Percentiles rank a stretch among this genome's conserved stretches.
These are phyloP conservation scores for Oreonectes daqikongensis DNA, from an alignment of 2,797 vertebrate species.

Conservation along the genomic window DNA sequence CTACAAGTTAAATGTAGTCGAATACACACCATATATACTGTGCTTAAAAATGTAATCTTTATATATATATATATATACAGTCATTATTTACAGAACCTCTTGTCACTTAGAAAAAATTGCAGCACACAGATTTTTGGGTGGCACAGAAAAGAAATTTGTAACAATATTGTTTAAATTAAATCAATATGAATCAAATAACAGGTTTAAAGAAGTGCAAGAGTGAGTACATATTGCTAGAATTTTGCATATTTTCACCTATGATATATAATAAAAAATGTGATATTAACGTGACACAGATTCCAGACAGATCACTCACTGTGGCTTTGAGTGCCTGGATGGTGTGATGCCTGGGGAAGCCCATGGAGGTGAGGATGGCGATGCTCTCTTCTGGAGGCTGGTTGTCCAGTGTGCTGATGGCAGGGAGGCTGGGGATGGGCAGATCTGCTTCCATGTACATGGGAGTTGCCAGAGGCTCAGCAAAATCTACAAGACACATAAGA, in stretches of 20 bases:
- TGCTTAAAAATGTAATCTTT: too few relatives aligned
- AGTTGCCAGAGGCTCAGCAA: conserved; percentile 89
- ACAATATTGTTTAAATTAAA: too few relatives aligned
- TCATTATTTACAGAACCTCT: too few relatives aligned
- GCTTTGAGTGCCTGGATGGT: conserved; percentile 87
- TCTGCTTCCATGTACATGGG: conserved; percentile 81
- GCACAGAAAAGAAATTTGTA: too few relatives aligned
- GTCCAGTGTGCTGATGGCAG: conserved; percentile 72
- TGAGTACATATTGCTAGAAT: background rate
- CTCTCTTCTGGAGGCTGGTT: conserved; percentile 95
- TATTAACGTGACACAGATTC: background rate
- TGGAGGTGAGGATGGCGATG: conserved; percentile 91
- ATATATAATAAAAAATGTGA: too few relatives aligned
- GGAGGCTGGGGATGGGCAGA: conserved; percentile 67
- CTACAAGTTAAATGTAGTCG: background rate
- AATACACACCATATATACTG: background rate
- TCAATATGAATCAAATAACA: too few relatives aligned
- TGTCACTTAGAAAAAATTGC: too few relatives aligned
- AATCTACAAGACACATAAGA: conserved; percentile 76
- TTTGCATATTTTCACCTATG: background rate
- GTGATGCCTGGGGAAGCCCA: conserved; percentile 93
- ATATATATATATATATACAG: too few relatives aligned
- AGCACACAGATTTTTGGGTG: too few relatives aligned
- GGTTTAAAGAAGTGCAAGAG: too few relatives aligned
- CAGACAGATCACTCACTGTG: conserved; percentile 79